These are phyloP conservation scores for Pituophis catenifer DNA, from an alignment of 2,113 vertebrate genomes.

Conservation along the genomic window DNA sequence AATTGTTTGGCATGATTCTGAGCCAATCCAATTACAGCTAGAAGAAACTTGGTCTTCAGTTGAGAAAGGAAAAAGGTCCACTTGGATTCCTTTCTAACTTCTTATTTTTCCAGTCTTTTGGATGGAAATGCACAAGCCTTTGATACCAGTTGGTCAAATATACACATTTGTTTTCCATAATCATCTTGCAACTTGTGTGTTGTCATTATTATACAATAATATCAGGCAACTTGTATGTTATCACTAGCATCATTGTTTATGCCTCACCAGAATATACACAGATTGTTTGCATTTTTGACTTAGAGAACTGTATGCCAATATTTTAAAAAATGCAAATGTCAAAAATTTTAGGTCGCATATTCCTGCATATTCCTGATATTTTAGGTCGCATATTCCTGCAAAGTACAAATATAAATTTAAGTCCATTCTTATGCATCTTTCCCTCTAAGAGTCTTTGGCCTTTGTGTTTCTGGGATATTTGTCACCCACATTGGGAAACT, in stretches of 20 bases:
- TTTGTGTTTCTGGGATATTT: constrained; percentile 46
- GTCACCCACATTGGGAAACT: constrained; percentile 12
- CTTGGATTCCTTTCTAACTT: constrained; percentile 34
- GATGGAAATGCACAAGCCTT: not conserved
- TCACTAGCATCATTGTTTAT: not conserved
- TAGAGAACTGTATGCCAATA: not conserved
- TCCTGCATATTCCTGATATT: not conserved
- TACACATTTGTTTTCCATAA: not conserved
- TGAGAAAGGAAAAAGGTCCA: not conserved
- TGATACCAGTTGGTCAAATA: not conserved
- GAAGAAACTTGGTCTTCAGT: not conserved
- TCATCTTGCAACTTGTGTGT: not conserved
- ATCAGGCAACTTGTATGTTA: not conserved
- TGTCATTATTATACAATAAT: not conserved
- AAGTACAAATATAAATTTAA: not conserved
- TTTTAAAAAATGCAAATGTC: not conserved
- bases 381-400: not conserved
- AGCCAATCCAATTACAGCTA: not conserved
- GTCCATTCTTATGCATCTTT: not conserved
- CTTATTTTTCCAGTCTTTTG: not conserved
- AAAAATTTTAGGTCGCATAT: not conserved
- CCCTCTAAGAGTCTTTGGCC: constrained; percentile 40
- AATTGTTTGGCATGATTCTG: not conserved
- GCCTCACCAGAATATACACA: not conserved
- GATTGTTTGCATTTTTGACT: not conserved